Conservation (phyloP, 1,140 invertebrate species). For the Drosophila burlai region DNA sequence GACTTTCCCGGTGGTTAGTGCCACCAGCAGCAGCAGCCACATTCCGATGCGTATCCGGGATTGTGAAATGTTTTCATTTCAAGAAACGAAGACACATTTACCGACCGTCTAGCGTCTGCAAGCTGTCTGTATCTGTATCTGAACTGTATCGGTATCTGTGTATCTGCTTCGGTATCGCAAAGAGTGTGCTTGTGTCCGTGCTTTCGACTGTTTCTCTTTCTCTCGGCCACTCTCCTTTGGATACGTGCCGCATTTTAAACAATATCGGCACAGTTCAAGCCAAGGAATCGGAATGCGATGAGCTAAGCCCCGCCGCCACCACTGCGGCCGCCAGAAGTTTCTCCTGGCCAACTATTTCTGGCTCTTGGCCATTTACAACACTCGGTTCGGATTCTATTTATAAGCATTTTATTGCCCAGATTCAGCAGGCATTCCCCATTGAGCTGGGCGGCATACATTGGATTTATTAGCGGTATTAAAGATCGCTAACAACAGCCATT, state of each 20-base stretch:
- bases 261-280: slow-evolving; percentile 60
- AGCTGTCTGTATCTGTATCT: slow-evolving; percentile 59
- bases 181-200: slow-evolving; percentile 2
- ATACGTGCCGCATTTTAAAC: slow-evolving; percentile 78
- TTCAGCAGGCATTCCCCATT: slow-evolving; percentile 21
- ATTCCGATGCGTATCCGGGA: slow-evolving; percentile 83
- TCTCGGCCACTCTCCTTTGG: slow-evolving; percentile 63
- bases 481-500: slow-evolving; percentile 17
- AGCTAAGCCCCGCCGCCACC: slow-evolving; percentile 27
- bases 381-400: slow-evolving; percentile 53
- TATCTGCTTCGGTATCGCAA: slow-evolving; percentile 10
- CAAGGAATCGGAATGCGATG: slow-evolving; percentile 50
- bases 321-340: slow-evolving; percentile 35
- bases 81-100: slow-evolving; percentile 73
- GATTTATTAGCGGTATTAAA: slow-evolving; percentile 34
- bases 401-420: slow-evolving; percentile 57
- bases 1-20: slow-evolving; percentile 42
- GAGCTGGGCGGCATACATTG: slow-evolving; percentile 27
- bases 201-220: slow-evolving; percentile 44
- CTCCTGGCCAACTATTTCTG: slow-evolving; percentile 56
- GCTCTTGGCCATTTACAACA: slow-evolving; percentile 45
- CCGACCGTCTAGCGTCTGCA: slow-evolving; percentile 62
- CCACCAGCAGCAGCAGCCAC: slow-evolving; percentile 47
- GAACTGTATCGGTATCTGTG: slow-evolving; percentile 17
- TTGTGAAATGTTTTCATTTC: slow-evolving; percentile 83